These are phyloP conservation scores for Conchocele bisecta DNA, from an alignment of 2,888 invertebrate genomes.

Conservation along the genomic window DNA sequence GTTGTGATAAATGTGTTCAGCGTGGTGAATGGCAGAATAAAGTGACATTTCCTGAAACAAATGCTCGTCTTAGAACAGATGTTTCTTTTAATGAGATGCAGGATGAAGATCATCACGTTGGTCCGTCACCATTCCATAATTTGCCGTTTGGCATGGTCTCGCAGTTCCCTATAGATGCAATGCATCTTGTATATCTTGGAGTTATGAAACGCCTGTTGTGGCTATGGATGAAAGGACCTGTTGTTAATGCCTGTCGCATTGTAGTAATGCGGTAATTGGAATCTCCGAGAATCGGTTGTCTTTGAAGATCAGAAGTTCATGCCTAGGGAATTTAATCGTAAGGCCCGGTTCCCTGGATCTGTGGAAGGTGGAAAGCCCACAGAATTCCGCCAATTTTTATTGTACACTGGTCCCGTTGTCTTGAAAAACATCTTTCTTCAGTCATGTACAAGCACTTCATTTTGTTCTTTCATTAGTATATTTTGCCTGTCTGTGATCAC, in stretches of 20 bases:
- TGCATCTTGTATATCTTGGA: not conserved
- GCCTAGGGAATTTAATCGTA: conserved; percentile 66
- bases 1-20: conserved; percentile 66
- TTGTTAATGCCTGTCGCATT: conserved; percentile 31
- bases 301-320: conserved; percentile 15
- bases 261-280: conserved; percentile 1
- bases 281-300: conserved; percentile 12
- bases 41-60: conserved; percentile 2
- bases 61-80: conserved; percentile 6
- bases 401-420: conserved; percentile 69
- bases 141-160: not conserved
- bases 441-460: conserved; percentile 34
- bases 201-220: not conserved
- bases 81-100: not conserved
- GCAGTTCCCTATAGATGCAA: not conserved
- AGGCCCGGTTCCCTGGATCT: conserved; percentile 63
- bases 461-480: conserved; percentile 52
- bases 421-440: conserved; percentile 47
- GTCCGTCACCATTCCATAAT: not conserved
- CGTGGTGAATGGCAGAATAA: conserved; percentile 25
- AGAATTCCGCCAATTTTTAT: conserved; percentile 66
- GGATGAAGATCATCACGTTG: conserved; percentile 3
- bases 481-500: conserved; percentile 58
- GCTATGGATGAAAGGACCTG: conserved; percentile 1
- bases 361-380: conserved; percentile 70